A percentile compares a stretch with the other conserved stretches of the same genome.
phyloP scores from a whole-genome alignment of 2,797 vertebrate species.

The Dendrocincla fuliginosa region DNA sequence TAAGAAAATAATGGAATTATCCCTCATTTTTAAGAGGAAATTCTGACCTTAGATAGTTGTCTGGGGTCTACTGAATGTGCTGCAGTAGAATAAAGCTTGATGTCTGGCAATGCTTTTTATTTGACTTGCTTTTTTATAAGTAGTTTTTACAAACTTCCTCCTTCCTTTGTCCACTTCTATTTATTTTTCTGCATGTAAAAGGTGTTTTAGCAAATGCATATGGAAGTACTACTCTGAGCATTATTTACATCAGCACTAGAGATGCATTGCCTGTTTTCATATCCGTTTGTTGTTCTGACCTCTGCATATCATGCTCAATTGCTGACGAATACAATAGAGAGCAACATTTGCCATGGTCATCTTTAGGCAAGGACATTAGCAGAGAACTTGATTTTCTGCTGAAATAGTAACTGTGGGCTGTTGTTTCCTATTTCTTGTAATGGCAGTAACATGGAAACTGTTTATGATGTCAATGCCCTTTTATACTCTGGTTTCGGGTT shows the following conservation, averaged over 20 bases:
- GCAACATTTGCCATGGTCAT: neutral
- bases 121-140: neutral
- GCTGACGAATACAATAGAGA: neutral
- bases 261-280: neutral
- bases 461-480: neutral
- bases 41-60: neutral
- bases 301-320: neutral
- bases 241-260: neutral
- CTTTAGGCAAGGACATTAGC: neutral
- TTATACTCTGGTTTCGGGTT: neutral
- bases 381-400: neutral
- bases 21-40: neutral
- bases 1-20: constrained; percentile 8
- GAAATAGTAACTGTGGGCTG: neutral
- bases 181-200: neutral
- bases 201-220: neutral
- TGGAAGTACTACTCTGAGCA: neutral
- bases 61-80: neutral
- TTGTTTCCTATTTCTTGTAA: neutral
- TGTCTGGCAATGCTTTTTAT: neutral
- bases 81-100: neutral
- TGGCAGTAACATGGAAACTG: neutral
- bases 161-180: neutral
- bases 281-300: neutral
- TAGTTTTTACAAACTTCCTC: neutral